Conservation (phyloP, 2,797 vertebrate genomes). For the Takifugu rubripes region DNA sequence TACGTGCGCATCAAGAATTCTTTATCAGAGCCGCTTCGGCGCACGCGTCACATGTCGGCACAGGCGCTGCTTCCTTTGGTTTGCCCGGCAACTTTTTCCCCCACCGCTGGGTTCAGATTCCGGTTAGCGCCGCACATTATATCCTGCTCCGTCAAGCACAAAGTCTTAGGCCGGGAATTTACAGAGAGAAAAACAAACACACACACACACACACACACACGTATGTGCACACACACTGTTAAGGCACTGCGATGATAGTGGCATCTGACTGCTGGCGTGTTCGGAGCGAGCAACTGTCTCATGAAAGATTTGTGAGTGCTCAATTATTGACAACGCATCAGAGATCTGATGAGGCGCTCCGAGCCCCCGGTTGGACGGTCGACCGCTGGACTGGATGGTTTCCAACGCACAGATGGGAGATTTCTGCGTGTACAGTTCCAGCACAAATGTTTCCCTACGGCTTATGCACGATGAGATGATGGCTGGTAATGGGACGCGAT, state of each 20-base stretch:
- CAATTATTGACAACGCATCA: conserved; percentile 64
- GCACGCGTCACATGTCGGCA: background rate
- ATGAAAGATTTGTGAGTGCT: conserved; percentile 70
- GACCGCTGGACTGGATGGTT: conserved; percentile 26
- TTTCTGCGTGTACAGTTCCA: conserved; percentile 26
- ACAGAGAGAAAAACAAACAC: conserved; percentile 4
- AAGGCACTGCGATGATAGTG: conserved; percentile 13
- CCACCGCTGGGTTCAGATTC: conserved; percentile 42
- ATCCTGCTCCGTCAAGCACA: conserved; percentile 30
- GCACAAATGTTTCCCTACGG: conserved; percentile 41
- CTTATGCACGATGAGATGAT: conserved; percentile 41
- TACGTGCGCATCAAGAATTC: background rate
- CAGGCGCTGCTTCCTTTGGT: background rate
- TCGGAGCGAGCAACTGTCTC: conserved; percentile 38
- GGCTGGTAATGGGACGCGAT: conserved; percentile 39
- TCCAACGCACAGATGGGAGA: conserved; percentile 30
- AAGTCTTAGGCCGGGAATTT: conserved; percentile 13
- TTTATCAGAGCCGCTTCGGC: background rate
- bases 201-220: background rate
- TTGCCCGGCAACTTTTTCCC: conserved; percentile 6
- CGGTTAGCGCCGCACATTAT: conserved; percentile 31
- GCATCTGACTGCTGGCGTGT: conserved; percentile 5
- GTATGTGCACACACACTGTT: background rate
- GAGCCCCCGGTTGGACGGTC: conserved; percentile 22
- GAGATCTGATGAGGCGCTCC: conserved; percentile 63